Percentiles rank a stretch among this genome's conserved stretches.
Conservation (phyloP, 2,113 vertebrate genomes). For the Ellobius talpinus region DNA sequence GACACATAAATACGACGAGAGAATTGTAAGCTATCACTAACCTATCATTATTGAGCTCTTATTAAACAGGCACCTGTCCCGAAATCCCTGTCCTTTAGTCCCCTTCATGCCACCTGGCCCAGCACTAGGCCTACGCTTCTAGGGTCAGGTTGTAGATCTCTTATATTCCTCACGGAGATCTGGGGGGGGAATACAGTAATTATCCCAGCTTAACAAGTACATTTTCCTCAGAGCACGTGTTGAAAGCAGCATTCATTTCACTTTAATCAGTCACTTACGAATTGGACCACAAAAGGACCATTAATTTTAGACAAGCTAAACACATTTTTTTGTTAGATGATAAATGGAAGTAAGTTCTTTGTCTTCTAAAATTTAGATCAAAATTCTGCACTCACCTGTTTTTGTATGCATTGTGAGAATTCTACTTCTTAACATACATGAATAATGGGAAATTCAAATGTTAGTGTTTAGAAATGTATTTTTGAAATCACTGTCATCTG, state of each 20-base stretch:
- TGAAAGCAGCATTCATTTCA: slow-evolving; percentile 26
- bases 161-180: background rate
- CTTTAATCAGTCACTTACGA: slow-evolving; percentile 19
- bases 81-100: background rate
- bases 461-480: background rate
- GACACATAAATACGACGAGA: background rate
- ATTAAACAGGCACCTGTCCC: background rate
- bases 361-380: slow-evolving; percentile 18
- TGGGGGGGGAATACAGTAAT: background rate
- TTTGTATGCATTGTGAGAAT: background rate
- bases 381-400: background rate
- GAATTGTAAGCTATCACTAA: background rate
- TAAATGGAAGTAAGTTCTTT: background rate
- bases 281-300: background rate
- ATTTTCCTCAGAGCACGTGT: background rate
- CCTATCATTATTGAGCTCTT: slow-evolving; percentile 3
- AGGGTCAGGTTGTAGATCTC: background rate
- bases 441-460: slow-evolving; percentile 23
- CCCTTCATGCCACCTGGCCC: background rate
- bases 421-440: background rate
- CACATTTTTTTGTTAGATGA: background rate
- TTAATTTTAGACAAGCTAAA: slow-evolving; percentile 39
- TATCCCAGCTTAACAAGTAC: slow-evolving; percentile 9
- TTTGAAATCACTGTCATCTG: background rate
- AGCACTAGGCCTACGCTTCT: too few relatives aligned